phyloP scores from a whole-genome alignment of 1,140 invertebrate species.

The Ostrea denselamellosa region DNA sequence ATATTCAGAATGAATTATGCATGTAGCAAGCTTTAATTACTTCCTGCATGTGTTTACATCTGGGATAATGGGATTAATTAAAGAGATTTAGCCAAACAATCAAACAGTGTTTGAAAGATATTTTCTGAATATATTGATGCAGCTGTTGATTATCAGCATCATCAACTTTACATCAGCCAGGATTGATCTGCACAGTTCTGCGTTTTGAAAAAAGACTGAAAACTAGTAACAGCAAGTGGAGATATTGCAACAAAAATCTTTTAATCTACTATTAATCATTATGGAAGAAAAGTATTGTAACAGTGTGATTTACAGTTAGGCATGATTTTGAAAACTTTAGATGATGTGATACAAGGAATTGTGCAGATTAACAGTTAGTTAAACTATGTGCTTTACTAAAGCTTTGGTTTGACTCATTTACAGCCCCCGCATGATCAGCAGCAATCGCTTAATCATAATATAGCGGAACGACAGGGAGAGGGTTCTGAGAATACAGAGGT shows the following conservation, averaged over 20 bases:
- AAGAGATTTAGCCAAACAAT: background rate
- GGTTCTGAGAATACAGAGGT: constrained; percentile 24
- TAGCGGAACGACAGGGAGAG: constrained; percentile 27
- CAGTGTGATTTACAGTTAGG: no score
- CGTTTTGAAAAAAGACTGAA: background rate
- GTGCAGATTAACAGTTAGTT: background rate
- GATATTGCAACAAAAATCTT: background rate
- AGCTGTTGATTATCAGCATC: background rate
- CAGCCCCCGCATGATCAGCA: constrained; percentile 54
- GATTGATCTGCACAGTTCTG: constrained; percentile 9
- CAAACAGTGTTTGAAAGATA: background rate
- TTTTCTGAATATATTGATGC: constrained; percentile 37
- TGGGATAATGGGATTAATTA: background rate
- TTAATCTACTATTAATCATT: background rate
- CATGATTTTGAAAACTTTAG: background rate
- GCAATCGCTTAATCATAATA: constrained; percentile 44
- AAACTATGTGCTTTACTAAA: constrained; percentile 30
- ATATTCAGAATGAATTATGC: constrained; percentile 2
- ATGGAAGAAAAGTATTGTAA: background rate
- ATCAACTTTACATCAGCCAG: constrained; percentile 3
- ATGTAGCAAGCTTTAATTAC: background rate
- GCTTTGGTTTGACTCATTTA: constrained; percentile 55
- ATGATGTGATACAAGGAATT: background rate
- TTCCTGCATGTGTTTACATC: background rate
- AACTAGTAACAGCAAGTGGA: background rate